Evolutionary conservation across 2,797 vertebrate genomes (phyloP).

Genomic region (Crypturellus tataupa): DNA sequence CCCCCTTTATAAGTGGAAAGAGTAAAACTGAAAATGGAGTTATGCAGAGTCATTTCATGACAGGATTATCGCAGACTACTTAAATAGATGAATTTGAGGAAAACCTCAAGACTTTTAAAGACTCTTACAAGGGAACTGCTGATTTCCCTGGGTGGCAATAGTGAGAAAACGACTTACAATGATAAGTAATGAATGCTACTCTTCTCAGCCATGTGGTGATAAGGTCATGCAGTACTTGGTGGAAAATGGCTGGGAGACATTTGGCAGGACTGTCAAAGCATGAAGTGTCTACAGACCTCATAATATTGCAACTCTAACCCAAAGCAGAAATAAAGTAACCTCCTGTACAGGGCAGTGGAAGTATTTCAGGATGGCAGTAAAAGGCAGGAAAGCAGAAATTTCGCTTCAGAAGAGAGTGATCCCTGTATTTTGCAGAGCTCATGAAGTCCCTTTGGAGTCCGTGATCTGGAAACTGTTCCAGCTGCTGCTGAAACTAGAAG

Average conservation of each 20-base stretch:
- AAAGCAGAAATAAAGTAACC: slow-evolving; percentile 28
- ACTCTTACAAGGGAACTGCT: background rate
- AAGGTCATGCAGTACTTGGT: background rate
- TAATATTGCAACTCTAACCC: background rate
- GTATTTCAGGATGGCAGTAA: slow-evolving; percentile 47
- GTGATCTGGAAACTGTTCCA: background rate
- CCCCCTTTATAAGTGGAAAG: background rate
- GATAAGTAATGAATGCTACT: slow-evolving; percentile 1
- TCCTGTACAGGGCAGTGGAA: background rate
- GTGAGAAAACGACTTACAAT: background rate
- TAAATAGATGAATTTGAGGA: slow-evolving; percentile 57
- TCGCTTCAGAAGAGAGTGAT: background rate
- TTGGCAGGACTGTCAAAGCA: slow-evolving; percentile 37
- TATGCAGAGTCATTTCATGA: background rate
- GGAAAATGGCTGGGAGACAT: background rate
- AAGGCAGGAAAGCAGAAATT: slow-evolving; percentile 52
- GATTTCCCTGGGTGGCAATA: slow-evolving; percentile 55
- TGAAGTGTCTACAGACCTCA: slow-evolving; percentile 22
- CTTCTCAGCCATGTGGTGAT: slow-evolving; percentile 9
- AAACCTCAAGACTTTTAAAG: slow-evolving; percentile 60
- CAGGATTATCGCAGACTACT: slow-evolving; percentile 32
- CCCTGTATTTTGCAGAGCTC: background rate
- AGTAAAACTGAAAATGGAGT: slow-evolving; percentile 9
- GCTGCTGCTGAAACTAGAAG: background rate
- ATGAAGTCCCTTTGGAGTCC: background rate